Evolutionary conservation across 1,140 invertebrate species (phyloP).

Genomic region (Polyergus mexicanus): DNA sequence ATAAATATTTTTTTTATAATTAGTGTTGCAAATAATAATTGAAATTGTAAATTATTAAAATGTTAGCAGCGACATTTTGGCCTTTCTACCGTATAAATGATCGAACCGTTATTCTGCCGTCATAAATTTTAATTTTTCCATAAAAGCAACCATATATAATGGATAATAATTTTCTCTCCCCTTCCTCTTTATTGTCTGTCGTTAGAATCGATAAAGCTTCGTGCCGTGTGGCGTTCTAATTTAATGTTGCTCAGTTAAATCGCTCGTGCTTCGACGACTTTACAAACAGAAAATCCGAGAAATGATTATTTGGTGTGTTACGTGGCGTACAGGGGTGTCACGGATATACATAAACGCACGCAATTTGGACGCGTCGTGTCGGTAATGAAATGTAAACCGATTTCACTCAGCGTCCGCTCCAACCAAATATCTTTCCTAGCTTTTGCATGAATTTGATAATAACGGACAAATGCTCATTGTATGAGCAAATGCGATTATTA

Average conservation of each 20-base stretch:
- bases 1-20: background rate
- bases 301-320: slow-evolving; percentile 54
- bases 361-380: background rate
- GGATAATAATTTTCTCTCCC: background rate
- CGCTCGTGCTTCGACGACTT: slow-evolving; percentile 33
- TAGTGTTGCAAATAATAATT: background rate
- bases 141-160: slow-evolving; percentile 1
- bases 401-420: background rate
- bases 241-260: slow-evolving; percentile 61
- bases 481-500: slow-evolving; percentile 1
- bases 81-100: background rate
- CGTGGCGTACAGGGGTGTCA: background rate
- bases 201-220: slow-evolving; percentile 31
- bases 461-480: background rate
- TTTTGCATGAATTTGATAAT: slow-evolving; percentile 33
- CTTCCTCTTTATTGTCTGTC: background rate
- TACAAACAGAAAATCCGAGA: slow-evolving; percentile 35
- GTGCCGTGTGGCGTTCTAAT: slow-evolving; percentile 42
- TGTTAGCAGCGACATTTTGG: background rate
- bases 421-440: slow-evolving; percentile 32
- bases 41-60: slow-evolving; percentile 8
- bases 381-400: slow-evolving; percentile 46
- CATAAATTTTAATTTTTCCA: slow-evolving; percentile 25
- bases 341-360: background rate
- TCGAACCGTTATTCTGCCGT: background rate